Evolutionary conservation across 2,113 vertebrate species (phyloP), one percentile per base, ranked within the genome.

Genomic region (Plotosus lineatus): DNA sequence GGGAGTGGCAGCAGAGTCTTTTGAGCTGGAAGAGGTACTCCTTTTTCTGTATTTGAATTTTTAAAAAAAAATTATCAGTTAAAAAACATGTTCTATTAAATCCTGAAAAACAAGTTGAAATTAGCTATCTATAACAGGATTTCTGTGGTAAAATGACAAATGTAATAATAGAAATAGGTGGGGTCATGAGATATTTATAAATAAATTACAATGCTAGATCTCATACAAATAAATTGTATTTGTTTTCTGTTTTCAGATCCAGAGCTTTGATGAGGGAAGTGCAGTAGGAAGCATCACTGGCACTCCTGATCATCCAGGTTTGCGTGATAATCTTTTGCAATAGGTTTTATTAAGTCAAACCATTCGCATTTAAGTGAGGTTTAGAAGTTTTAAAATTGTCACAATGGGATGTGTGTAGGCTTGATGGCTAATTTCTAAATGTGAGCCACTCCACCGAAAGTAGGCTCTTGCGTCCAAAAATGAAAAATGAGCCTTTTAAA

Each of bases 11-110:
- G 79, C 8, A 42, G 90, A 90, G 56, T 90, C 90, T 0, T 88
- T 90, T 68, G 90, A 91, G 55, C 77, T 90, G 76, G 89, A 91
- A 80, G 89, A 92, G 90, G 92, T 87, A 85, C 86, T n/a, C 21
- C 38, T n/a, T n/a, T n/a, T 3, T 66, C 6, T 60, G 12, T 60
- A 9, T 28, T 58, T 10, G 56, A 2, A 42, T 58, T 58, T 75
- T 28, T 75, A 31, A 21, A n/a, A n/a, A n/a, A n/a, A n/a, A n/a
- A n/a, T n/a, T n/a, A n/a, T n/a, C n/a, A n/a, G n/a, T n/a, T n/a
- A n/a, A n/a, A n/a, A n/a, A n/a, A n/a, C n/a, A 33, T 31, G 21
- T 56, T 4, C 3, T 14, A 60, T 60, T 31, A 3, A 40, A 68
- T 15, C n/a, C 42, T 14, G 2, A n/a, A 44, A 69, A 69, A 14